Percentiles rank a stretch among this genome's conserved stretches.
Evolutionary conservation across 2,888 invertebrate species (phyloP).

Genomic region (Muschampia plurimacula): DNA sequence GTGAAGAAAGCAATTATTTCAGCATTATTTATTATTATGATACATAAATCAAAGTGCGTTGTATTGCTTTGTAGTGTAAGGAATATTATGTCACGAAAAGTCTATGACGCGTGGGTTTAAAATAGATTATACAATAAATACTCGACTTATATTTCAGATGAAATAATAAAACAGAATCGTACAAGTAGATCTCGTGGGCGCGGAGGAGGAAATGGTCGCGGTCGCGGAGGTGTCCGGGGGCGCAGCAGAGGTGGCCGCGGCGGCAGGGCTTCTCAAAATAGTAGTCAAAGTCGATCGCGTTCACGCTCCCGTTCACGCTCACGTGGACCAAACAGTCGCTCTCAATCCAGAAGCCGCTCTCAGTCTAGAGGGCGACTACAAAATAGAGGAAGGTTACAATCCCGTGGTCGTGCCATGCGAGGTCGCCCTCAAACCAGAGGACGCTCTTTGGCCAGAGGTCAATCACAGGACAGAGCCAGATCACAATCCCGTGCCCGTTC

Average conservation of each 20-base stretch:
- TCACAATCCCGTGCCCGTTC: conserved; percentile 54
- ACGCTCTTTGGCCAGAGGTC: conserved; percentile 51
- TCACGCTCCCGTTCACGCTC: conserved; percentile 45
- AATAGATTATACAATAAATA: conserved; percentile 16
- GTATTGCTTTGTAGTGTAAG: neutral
- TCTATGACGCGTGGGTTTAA: conserved; percentile 38
- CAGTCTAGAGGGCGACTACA: conserved; percentile 45
- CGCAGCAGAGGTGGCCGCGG: conserved; percentile 58
- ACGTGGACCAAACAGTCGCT: conserved; percentile 37
- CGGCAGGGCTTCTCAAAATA: conserved; percentile 39
- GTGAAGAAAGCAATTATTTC: neutral
- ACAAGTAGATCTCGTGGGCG: conserved; percentile 69
- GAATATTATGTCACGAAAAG: conserved; percentile 28
- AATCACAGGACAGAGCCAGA: conserved; percentile 57
- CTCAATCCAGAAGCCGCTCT: conserved; percentile 40
- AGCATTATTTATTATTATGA: neutral
- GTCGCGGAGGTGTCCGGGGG: conserved; percentile 53
- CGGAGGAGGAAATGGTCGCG: conserved; percentile 56
- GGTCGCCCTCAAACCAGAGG: conserved; percentile 37
- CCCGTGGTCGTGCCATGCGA: conserved; percentile 24
- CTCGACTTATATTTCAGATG: conserved; percentile 67
- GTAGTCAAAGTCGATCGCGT: neutral
- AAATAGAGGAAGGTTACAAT: conserved; percentile 46
- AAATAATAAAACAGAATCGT: conserved; percentile 74
- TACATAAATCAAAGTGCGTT: neutral